Percentiles rank a stretch among this genome's conserved stretches.
Conservation (phyloP, 2,113 vertebrate genomes). For the Hemichromis elongatus region DNA sequence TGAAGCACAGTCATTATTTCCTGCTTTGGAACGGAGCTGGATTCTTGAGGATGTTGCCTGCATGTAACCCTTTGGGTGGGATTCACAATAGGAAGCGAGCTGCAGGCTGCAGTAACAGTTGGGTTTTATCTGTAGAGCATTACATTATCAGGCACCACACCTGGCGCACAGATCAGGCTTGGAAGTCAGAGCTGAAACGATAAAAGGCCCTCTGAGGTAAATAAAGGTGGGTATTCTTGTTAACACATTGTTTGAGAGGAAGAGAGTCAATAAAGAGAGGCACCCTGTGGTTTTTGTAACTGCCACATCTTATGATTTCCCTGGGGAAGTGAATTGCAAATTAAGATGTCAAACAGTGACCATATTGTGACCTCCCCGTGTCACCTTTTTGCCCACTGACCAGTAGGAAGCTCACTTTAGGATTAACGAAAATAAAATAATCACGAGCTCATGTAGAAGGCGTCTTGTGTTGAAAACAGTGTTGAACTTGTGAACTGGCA, state of each 20-base stretch:
- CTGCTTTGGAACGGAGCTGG: conserved; percentile 58
- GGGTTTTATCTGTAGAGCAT: conserved; percentile 34
- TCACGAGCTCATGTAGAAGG: background rate
- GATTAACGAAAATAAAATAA: background rate
- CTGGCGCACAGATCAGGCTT: conserved; percentile 26
- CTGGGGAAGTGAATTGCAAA: background rate
- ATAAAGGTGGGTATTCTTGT: conserved; percentile 37
- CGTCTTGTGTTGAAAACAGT: background rate
- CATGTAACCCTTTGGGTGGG: conserved; percentile 50
- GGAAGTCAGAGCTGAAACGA: conserved; percentile 1
- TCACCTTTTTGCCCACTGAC: background rate
- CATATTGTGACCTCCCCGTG: background rate
- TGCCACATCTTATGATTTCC: background rate
- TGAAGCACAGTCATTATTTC: conserved; percentile 58
- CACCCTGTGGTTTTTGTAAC: conserved; percentile 7
- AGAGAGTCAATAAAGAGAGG: background rate
- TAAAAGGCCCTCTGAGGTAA: conserved; percentile 29
- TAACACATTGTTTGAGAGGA: background rate
- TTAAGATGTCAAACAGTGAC: background rate
- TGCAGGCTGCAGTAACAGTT: conserved; percentile 13
- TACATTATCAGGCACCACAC: conserved; percentile 43
- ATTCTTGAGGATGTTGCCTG: conserved; percentile 65
- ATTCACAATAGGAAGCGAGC: conserved; percentile 43
- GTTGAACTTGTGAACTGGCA: accelerated
- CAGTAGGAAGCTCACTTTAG: background rate